Base-by-base conservation (phyloP, 2,888 invertebrate genomes). In the Orchesellides sinensis region DNA sequence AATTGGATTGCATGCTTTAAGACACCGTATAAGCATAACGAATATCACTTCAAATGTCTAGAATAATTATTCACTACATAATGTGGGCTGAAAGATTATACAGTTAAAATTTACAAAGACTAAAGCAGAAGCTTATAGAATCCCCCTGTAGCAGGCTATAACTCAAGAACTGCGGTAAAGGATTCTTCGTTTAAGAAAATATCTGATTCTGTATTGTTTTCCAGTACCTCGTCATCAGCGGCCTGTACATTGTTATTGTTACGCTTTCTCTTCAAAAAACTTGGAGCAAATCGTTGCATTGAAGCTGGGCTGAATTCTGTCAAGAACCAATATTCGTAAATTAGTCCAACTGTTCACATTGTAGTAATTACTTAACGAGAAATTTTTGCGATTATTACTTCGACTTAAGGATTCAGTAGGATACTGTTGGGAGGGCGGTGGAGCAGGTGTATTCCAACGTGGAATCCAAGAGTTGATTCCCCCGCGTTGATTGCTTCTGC, bases 251-350 rank as follows among this genome's bases (percentile, higher is more conserved):
- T 66, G 29, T 56, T 59, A 45, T 61, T 45, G 47, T 27, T 73
- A n/a, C 82, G 49, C 40, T 69, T 74, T 35, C 52, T 73, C 69
- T 81, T 82, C 14, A 86, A 74, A 59, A 83, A 86, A 32, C 75
- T 86, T 12, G 85, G 86, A 63, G 86, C 75, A 68, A 86, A 86
- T n/a, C 83, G 32, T 56, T 84, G 84, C 65, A 86, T 66, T 12
- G 85, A 84, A 0, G 73, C 83, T 6, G 82, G 70, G 12, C 52
- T 66, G 49, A 82, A 78, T 47, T 82, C 85, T 85, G 5, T 32
- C 5, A 32, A 32, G 32, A 32, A 32, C 21, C 6, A 66, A n/a
- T 66, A 68, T 25, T 65, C 4, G 40, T 40, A 14, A 40, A 40
- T 17, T 27, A 66, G 6, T 27, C 17, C 19, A 35, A 12, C 1